phyloP scores from a whole-genome alignment of 2,113 vertebrate species.

The Bostrychus sinensis region DNA sequence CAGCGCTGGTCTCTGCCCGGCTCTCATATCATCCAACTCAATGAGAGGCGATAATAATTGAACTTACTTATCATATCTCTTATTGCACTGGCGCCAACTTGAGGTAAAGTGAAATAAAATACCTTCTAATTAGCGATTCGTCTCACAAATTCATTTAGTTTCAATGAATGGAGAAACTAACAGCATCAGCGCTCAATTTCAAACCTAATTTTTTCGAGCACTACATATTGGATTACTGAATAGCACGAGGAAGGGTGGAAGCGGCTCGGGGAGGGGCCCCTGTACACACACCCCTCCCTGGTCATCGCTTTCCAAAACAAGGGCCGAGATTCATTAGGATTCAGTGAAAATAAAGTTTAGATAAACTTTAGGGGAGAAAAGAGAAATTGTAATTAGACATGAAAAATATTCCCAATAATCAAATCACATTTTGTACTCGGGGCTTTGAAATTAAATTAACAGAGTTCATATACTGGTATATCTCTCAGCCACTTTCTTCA shows the following conservation, averaged over 20 bases:
- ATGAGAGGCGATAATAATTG: conserved; percentile 8
- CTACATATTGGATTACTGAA: conserved; percentile 59
- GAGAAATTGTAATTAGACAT: conserved; percentile 78
- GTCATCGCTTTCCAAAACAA: conserved; percentile 63
- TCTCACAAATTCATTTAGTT: conserved; percentile 67
- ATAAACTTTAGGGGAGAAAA: conserved; percentile 72
- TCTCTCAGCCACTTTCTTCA: conserved; percentile 48
- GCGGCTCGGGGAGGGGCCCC: neutral
- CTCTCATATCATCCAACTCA: neutral
- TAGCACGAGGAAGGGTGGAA: conserved; percentile 11
- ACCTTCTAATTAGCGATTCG: conserved; percentile 69
- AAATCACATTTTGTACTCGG: conserved; percentile 78
- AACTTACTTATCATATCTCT: conserved; percentile 35
- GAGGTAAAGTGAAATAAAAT: conserved; percentile 67
- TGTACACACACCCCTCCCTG: conserved; percentile 30
- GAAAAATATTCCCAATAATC: conserved; percentile 82
- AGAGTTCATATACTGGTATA: conserved; percentile 78
- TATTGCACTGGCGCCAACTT: conserved; percentile 35
- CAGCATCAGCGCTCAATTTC: conserved; percentile 66
- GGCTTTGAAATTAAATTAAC: conserved; percentile 80
- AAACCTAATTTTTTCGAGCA: conserved; percentile 48
- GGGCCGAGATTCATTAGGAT: conserved; percentile 66
- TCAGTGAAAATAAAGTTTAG: conserved; percentile 63
- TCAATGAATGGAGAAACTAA: conserved; percentile 56
- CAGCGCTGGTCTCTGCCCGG: neutral